Evolutionary conservation across 2,797 vertebrate species (phyloP).

Genomic region (Lagodon rhomboides): DNA sequence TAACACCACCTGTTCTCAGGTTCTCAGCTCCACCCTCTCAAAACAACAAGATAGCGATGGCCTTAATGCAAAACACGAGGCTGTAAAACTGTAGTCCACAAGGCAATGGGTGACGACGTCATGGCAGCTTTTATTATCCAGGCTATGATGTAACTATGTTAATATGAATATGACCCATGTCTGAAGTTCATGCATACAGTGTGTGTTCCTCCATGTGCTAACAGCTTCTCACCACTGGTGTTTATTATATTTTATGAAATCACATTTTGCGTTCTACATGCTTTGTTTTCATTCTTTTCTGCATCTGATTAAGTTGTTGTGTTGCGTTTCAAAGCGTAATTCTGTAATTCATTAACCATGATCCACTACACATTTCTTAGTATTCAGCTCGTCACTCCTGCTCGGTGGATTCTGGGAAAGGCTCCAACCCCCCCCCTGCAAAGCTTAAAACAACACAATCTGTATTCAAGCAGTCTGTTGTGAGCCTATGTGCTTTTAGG

Average conservation of each 20-base stretch:
- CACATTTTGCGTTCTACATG: background rate
- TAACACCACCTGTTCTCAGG: no score
- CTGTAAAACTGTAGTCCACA: no score
- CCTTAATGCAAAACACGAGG: no score
- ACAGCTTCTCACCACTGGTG: background rate
- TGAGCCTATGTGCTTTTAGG: background rate
- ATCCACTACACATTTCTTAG: slow-evolving; percentile 10
- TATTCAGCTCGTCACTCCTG: background rate
- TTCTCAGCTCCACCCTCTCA: no score
- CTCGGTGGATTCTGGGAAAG: slow-evolving; percentile 8
- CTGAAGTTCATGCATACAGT: background rate
- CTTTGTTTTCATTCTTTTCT: slow-evolving; percentile 6
- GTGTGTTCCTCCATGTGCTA: background rate
- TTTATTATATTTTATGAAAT: slow-evolving; percentile 1
- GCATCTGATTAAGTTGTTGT: slow-evolving; percentile 5
- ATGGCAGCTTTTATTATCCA: no score
- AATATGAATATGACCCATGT: background rate
- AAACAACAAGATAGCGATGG: no score
- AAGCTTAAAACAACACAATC: background rate
- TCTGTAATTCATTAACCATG: slow-evolving; percentile 4
- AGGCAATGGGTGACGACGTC: no score
- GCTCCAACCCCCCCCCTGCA: background rate
- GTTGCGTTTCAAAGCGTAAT: background rate
- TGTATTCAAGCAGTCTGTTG: background rate
- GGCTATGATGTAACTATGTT: background rate